Evolutionary conservation across 2,888 invertebrate species (phyloP).

Genomic region (Archaeoteleia sp.): DNA sequence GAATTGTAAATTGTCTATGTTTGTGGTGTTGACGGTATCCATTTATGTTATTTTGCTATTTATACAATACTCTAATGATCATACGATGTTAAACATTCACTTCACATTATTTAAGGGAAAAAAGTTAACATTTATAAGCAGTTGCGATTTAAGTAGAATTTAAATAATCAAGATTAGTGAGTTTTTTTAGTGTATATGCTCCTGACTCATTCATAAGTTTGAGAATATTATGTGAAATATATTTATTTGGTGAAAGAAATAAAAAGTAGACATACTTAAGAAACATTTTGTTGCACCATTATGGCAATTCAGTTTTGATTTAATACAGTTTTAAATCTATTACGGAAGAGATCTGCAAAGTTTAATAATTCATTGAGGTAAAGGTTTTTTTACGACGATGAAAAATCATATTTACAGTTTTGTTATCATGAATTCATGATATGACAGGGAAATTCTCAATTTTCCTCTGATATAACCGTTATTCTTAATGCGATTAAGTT

Average conservation of each 20-base stretch:
- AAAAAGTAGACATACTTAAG: neutral
- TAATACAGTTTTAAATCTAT: no score
- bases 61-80: no score
- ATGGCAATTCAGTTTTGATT: no score
- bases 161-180: constrained; percentile 27
- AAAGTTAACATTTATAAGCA: constrained; percentile 18
- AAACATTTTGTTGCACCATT: neutral
- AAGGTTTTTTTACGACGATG: no score
- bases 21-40: neutral
- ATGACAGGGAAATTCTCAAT: constrained; percentile 19
- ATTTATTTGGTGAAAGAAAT: no score
- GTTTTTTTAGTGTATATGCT: constrained; percentile 16
- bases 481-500: constrained; percentile 7
- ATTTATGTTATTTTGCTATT: neutral
- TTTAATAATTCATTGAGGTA: neutral
- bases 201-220: neutral
- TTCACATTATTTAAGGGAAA: no score
- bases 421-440: constrained; percentile 1
- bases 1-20: neutral
- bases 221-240: constrained; percentile 4
- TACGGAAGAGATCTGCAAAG: no score
- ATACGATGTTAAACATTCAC: neutral
- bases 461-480: constrained; percentile 21
- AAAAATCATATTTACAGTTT: constrained; percentile 5
- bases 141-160: constrained; percentile 19